Base-by-base conservation (phyloP, 2,113 vertebrate species). In the Semicossyphus pulcher region DNA sequence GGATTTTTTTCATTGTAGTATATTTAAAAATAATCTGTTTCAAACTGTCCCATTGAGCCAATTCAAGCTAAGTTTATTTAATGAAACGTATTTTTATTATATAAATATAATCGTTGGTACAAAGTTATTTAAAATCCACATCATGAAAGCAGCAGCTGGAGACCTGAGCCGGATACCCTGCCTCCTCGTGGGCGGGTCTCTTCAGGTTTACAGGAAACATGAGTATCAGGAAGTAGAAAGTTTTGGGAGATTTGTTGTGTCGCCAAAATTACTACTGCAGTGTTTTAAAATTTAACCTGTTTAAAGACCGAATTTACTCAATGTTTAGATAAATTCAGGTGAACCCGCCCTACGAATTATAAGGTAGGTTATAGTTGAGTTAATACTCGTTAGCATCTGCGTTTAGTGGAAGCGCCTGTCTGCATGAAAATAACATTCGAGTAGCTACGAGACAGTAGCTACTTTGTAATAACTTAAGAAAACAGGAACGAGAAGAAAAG, bases 131-230 rank as follows among this genome's bases (percentile, higher is more conserved):
- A n/a, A n/a, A n/a, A n/a, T n/a, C n/a, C n/a, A 1, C 11, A 21
- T n/a, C 18, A 2, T 37, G 5, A 3, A 2, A 5, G n/a, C 0
- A 11, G 6, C 23, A 20, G 23, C 23, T n/a, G 34, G 4, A 42
- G 28, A 12, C 10, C 28, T 1, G 45, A 39, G 20, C 7, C 2
- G 44, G 41, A 29, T 16, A 37, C 48, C n/a, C 51, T 58, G 54
- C 44, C 72, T 48, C 16, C 21, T 3, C 20, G 89, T 87, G 65
- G 89, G 91, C 84, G 89, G 83, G 42, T 1, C 61, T 15, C 37
- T 1, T 11, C 84, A 81, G 80, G 66, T 86, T 93, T 89, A 89
- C 91, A 92, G 92, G 92, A 93, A 93, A 79, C 57, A 44, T 52
- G 67, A 84, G 29, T 28, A 88, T 81, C 87, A 93, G 92, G 92